Evolutionary conservation across 2,113 vertebrate species (phyloP).

Genomic region (Fulica atra): DNA sequence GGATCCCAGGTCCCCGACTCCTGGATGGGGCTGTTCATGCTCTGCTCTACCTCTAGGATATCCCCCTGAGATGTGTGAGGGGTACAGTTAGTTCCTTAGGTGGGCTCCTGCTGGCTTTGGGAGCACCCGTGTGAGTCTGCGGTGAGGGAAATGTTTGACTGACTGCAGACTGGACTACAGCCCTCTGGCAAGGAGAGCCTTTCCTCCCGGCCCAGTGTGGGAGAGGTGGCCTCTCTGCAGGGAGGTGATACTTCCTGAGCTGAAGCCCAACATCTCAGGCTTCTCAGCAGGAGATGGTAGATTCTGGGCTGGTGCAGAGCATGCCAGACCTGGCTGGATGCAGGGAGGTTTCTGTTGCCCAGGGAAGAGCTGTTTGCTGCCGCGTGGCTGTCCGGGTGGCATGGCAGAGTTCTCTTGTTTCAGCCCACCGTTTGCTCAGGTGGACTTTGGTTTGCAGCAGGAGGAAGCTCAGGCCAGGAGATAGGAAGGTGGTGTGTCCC

Average conservation of each 20-base stretch:
- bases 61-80: rapidly evolving
- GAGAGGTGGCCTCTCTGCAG: neutral
- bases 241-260: neutral
- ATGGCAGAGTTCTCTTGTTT: neutral
- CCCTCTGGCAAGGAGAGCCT: neutral
- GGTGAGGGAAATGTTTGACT: neutral
- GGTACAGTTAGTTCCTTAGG: rapidly evolving
- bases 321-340: neutral
- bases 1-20: neutral
- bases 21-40: rapidly evolving
- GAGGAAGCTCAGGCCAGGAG: neutral
- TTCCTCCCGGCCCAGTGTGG: rapidly evolving
- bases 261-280: neutral
- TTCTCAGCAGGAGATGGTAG: neutral
- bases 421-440: neutral
- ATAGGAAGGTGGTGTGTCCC: neutral
- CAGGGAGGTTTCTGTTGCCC: rapidly evolving
- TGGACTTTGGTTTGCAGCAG: slow-evolving; percentile 29
- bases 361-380: neutral
- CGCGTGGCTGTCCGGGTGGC: rapidly evolving
- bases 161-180: neutral
- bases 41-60: rapidly evolving
- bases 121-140: rapidly evolving
- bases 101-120: neutral
- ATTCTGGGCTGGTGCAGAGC: neutral